Base-by-base conservation (phyloP, 1,140 invertebrate species). In the Thalassaphorura encarpata region DNA sequence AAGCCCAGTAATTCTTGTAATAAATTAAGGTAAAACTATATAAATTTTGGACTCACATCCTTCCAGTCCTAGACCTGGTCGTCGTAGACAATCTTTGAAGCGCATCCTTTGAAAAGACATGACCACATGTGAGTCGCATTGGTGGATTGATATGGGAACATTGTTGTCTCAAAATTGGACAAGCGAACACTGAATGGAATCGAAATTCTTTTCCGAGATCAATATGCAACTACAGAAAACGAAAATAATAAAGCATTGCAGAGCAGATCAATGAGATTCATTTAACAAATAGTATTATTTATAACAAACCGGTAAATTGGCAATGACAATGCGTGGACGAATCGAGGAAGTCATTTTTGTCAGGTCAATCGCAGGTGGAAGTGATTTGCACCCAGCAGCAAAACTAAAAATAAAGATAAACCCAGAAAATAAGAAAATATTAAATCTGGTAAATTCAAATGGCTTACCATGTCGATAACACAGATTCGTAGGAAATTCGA, bases 121-220 rank as follows among this genome's bases (percentile, higher is more conserved):
- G 95, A 23, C 96, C 96, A 74, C 96, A 99, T 0, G 89, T 82
- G 29, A 99, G 76, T 62, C 90, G 80, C 85, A 98, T 95, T 16
- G 96, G 96, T 53, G 96, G 96, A 79, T 99, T 99, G 59, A 80
- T 80, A 64, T 98, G 92, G 13, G 90, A 91, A 45, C 88, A 91
- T 72, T 98, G 95, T 73, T 97, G 92, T 36, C 93, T 80, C 45
- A 99, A 76, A 67, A 99, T 99, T 16, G 96, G 96, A 74, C 96
- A 99, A 15, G 95, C 94, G 75, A 99, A 99, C 61, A 97, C 87
- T 27, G 93, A 97, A 75, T 99, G 96, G 71, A 93, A 97, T 62
- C 88, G 82, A 63, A 83, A 84, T 46, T 90, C 86, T 59, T 81
- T 81, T 11, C 85, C 89, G 6, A 94, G 72, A 67, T 94, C 88